Evolutionary conservation across 2,113 vertebrate species (phyloP), one percentile per base, ranked within the genome.

Genomic region (Rhea pennata): DNA sequence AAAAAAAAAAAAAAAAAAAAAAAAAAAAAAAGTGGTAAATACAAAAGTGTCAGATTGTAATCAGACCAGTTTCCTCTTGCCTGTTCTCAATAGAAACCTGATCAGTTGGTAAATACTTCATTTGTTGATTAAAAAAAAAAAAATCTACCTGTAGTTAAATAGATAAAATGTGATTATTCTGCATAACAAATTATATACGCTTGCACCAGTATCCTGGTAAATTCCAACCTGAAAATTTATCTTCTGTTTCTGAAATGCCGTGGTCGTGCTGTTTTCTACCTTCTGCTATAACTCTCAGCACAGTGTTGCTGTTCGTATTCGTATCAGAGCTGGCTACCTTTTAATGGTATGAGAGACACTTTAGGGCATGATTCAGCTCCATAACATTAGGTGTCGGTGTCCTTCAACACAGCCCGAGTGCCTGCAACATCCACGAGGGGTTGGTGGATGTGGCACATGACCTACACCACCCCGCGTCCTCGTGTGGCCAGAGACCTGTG

Each of bases 11-110:
- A 59, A 31, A 59, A 59, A 58, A 17, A 58, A 31, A 92, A 2
- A 31, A 59, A 59, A 58, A 17, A 58, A 31, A 92, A 2, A 40
- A 74, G 48, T 11, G 50, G 65, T 61, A 82, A 75, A 88, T 95
- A 93, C 77, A 96, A 94, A 77, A 46, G 73, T 83, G 61, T 61
- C 83, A 94, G 75, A 74, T 93, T 74, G 79, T 59, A 95, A 95
- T 92, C 54, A 76, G 42, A 88, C 64, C 69, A 64, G 40, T 66
- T 80, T 94, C 66, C 64, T 33, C 88, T 56, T 86, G 46, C 54
- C 62, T 62, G 71, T 36, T 51, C 87, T 92, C 79, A 85, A 62
- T 12, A 33, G 58, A 91, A 90, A 94, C 40, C 54, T 92, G 85
- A 59, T 80, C 83, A 67, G 33, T 50, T 79, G 86, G 71, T 82